Percentiles rank a stretch among this genome's conserved stretches.
Evolutionary conservation across 1,140 invertebrate genomes (phyloP).

Genomic region (Wiebesia pumilae): DNA sequence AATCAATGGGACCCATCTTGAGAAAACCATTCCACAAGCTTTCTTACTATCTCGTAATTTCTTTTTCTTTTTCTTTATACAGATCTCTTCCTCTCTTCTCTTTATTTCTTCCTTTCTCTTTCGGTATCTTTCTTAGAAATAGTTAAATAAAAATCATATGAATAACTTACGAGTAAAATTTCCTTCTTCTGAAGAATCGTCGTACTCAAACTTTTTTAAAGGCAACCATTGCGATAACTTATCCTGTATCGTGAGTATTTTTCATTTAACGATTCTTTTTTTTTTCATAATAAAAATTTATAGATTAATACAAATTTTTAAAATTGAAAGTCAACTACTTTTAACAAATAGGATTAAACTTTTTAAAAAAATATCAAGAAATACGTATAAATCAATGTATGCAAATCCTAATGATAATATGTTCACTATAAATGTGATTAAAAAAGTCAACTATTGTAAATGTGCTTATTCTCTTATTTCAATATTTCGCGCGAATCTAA

Average conservation of each 20-base stretch:
- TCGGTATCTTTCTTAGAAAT: neutral
- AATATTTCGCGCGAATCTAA: too few species aligned
- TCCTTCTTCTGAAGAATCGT: neutral
- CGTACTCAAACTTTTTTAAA: neutral
- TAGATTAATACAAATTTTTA: too few species aligned
- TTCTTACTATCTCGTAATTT: neutral
- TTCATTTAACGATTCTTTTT: too few species aligned
- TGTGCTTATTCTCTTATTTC: too few species aligned
- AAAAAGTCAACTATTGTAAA: too few species aligned
- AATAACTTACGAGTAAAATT: neutral
- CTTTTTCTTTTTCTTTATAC: neutral
- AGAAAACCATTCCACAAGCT: neutral
- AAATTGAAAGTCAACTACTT: too few species aligned
- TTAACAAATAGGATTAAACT: too few species aligned
- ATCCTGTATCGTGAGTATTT: neutral
- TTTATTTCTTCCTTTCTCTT: neutral
- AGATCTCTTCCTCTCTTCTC: neutral
- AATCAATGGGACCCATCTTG: slow-evolving; percentile 12
- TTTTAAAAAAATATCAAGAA: too few species aligned
- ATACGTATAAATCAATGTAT: too few species aligned
- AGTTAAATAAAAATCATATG: neutral
- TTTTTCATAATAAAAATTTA: too few species aligned
- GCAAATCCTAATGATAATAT: too few species aligned
- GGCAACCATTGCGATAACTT: neutral
- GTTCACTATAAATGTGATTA: too few species aligned